A percentile compares a stretch with the other conserved stretches of the same genome.
phyloP scores from a whole-genome alignment of 2,113 vertebrate species.

The Saccopteryx bilineata region DNA sequence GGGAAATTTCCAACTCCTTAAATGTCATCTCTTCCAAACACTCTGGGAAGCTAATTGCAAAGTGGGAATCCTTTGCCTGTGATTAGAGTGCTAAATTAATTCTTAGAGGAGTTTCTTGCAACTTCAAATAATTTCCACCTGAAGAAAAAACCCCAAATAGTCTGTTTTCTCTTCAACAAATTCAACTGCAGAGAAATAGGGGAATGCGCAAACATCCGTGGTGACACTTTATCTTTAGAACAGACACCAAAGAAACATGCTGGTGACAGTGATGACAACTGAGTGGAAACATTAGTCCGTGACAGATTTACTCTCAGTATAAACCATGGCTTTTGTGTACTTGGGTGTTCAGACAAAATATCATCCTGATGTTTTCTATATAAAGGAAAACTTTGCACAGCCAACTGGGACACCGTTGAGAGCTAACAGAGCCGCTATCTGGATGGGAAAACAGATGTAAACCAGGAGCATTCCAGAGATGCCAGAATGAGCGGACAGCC shows the following conservation, averaged over 20 bases:
- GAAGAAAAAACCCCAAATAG: conserved; percentile 9
- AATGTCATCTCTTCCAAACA: not conserved
- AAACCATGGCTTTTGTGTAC: not conserved
- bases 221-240: not conserved
- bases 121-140: conserved; percentile 61
- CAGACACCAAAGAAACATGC: not conserved
- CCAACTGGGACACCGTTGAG: not conserved
- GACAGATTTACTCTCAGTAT: not conserved
- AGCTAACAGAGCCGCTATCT: not conserved
- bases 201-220: not conserved
- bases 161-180: conserved; percentile 42
- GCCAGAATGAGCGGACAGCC: not conserved
- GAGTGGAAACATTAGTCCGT: not conserved
- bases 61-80: conserved; percentile 45
- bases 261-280: not conserved
- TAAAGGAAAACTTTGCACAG: not conserved
- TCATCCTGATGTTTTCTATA: not conserved
- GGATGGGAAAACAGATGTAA: not conserved
- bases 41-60: conserved; percentile 50
- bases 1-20: not conserved
- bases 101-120: conserved; percentile 26
- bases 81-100: conserved; percentile 10
- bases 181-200: not conserved
- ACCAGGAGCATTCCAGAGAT: not conserved
- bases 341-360: not conserved